These are phyloP conservation scores for Empidonax alnorum DNA, from an alignment of 2,113 vertebrate genomes.

Conservation along the genomic window DNA sequence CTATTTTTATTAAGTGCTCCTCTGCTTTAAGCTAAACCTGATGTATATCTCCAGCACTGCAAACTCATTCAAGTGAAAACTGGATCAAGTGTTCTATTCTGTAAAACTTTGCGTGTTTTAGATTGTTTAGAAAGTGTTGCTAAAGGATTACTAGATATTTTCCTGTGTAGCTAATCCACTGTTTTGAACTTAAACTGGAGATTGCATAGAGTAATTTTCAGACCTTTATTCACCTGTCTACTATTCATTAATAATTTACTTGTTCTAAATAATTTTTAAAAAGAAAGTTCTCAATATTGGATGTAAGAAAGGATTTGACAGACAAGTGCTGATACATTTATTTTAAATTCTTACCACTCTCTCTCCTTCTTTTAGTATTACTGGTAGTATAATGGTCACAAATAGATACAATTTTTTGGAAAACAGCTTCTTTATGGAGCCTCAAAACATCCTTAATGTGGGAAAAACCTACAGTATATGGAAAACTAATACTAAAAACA, in stretches of 20 bases:
- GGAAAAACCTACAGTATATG: not conserved
- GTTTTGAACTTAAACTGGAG: not conserved
- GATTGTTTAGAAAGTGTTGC: not conserved
- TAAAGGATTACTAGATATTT: not conserved
- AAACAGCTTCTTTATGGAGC: not conserved
- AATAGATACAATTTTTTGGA: not conserved
- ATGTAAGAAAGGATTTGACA: not conserved
- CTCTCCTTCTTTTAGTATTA: not conserved
- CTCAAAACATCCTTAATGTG: not conserved
- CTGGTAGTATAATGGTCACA: not conserved
- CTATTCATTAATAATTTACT: not conserved
- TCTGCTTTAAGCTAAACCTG: not conserved
- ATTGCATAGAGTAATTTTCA: not conserved
- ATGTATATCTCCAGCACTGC: not conserved
- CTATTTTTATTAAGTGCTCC: not conserved
- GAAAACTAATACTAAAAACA: not conserved
- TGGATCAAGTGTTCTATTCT: not conserved
- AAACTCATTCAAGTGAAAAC: not conserved
- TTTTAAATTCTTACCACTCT: not conserved
- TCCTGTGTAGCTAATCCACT: not conserved
- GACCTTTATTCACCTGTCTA: not conserved
- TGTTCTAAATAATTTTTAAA: not conserved
- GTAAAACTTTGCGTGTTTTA: not conserved
- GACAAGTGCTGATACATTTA: not conserved
- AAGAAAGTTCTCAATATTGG: not conserved